Evolutionary conservation across 2,888 invertebrate species (phyloP), one percentile per base, ranked within the genome.

Genomic region (Drosophila acutilabella): DNA sequence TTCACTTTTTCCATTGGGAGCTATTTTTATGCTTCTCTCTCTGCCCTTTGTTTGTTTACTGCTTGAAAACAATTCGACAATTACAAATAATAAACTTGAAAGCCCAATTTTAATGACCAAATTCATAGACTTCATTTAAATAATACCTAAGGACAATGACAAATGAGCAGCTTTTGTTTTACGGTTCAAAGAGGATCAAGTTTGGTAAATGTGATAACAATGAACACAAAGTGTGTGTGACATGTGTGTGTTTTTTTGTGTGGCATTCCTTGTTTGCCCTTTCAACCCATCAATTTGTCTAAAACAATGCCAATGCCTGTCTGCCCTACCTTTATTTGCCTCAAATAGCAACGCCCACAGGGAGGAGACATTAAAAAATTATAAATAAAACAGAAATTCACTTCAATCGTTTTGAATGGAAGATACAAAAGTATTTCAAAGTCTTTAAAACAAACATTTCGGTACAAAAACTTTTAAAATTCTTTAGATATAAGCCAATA

Each of bases 281-380:
- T 66, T 76, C 57, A 80, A 56, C 74, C 58, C 74, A 69, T 69
- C 79, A 81, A 83, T 80, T 86, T 69, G 86, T 80, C 74, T 56
- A 80, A 80, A 80, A 80, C 80, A 81, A 81, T 73, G 72, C 36
- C 20, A 7, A 6, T 23, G 42, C 11, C 18, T 36, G 47, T 26
- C 57, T 14, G 45, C 45, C 42, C 42, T 52, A 64, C 75, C 70
- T 69, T 78, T 58, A 65, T 74, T 76, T 78, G 61, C 36, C 26
- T 60, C 50, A 50, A 30, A 40, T 40, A 58, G 58, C 58, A 54
- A 53, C 78, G 42, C 57, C 54, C 78, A 44, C 51, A 36, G 62
- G 44, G 5, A 44, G 42, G 44, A 53, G 52, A 59, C 65, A 78
- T 74, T 62, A 62, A 47, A 62, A 45, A 60, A 60, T 41, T 26